Base-by-base conservation (phyloP, 2,113 vertebrate species). In the Petrocephalus zakoni region DNA sequence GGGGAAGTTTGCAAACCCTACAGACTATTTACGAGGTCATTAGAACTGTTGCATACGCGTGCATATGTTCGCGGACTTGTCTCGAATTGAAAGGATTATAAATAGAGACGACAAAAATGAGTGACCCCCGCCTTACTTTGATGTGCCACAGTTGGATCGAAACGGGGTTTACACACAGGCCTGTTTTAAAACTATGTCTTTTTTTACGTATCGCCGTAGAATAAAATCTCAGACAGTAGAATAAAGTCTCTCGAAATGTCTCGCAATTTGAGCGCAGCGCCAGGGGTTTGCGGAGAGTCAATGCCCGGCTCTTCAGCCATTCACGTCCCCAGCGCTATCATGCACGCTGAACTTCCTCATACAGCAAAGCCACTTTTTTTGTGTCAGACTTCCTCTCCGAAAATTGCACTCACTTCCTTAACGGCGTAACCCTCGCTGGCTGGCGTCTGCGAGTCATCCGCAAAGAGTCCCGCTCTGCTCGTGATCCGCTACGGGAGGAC, bases 401-500 rank as follows among this genome's bases (percentile, higher is more conserved):
- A 51, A 88, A 88, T 46, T 56, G 87, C 51, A 75, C 49, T 88
- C 87, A 88, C 87, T 88, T 88, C 87, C 87, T 88, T 55, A 81
- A 42, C 52, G 49, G 72, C 34, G 87, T 51, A 53, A 75, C 87
- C 64, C 42, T 61, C 61, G 64, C 22, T 87, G 86, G 55, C 55
- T 78, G 72, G 82, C 49, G n/a, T 72, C 25, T 81, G 22, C 72
- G 5, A 78, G 72, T 42, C 87, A 42, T 75, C 87, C 51, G 25
- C 51, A 75, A 37, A 82, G 25, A 81, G 72, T n/a, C n/a, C 13
- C 64, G 9, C 25, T 34, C 34, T 52, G 47, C 87, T 22, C 25
- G 61, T 72, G 61, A 87, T 81, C 87, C 61, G 61, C n/a, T 15
- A 78, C 17, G 52, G 52, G 84, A 47, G 81, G 15, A 53, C 51